A percentile compares a stretch with the other conserved stretches of the same genome.
Evolutionary conservation across 2,888 invertebrate species (phyloP).

Genomic region (Molanna angustata): DNA sequence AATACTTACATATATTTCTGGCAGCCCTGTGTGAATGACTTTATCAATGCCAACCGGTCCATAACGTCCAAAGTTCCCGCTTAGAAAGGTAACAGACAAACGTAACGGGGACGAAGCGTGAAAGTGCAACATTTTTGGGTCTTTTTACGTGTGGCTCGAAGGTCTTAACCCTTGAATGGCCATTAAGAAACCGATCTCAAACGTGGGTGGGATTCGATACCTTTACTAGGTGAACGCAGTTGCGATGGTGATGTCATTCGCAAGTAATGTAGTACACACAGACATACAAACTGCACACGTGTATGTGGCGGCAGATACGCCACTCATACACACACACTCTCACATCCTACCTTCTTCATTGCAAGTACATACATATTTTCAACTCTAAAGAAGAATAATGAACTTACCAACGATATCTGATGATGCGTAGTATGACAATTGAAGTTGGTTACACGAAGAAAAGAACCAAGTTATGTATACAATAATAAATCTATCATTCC

Average conservation of each 20-base stretch:
- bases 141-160: not conserved
- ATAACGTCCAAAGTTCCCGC: no score
- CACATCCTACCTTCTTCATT: not conserved
- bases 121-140: not conserved
- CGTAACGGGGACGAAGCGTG: not conserved
- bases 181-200: not conserved
- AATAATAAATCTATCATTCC: no score
- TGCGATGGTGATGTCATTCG: conserved; percentile 27
- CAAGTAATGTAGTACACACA: conserved; percentile 20
- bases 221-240: conserved; percentile 30
- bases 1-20: no score
- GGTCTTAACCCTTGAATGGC: not conserved
- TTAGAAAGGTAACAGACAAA: not conserved
- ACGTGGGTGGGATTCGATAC: conserved; percentile 16
- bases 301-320: no score
- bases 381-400: no score
- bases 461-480: no score
- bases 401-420: no score
- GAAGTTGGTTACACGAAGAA: no score
- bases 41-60: no score
- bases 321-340: not conserved
- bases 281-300: no score
- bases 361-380: not conserved
- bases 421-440: no score
- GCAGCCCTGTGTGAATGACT: no score